Base-by-base conservation (phyloP, 2,888 invertebrate genomes). In the Epirrhoe tristata region DNA sequence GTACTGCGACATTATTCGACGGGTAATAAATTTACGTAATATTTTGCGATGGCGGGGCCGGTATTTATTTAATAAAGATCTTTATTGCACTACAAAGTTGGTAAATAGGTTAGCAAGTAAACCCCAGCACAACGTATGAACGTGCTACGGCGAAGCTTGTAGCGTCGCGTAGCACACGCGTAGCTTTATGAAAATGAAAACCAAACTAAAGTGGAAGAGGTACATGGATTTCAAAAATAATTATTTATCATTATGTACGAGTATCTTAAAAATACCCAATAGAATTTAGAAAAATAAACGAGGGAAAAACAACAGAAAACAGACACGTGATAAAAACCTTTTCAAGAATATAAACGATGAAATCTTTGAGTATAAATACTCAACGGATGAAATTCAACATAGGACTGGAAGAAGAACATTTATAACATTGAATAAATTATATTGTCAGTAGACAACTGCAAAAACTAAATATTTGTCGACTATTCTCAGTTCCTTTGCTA, bases 1-100 rank as follows among this genome's bases (percentile, higher is more conserved):
- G 85, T 79, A 68, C 66, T 65, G 79, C 81, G 81, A 83, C 82
- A 82, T 76, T 81, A 77, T 70, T 70, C 72, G 68, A 75, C 75
- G 77, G 61, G 69, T 74, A 74, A 76, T 74, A 70, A 72, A 74
- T 76, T 74, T 63, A 73, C 68, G 66, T 75, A 70, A 72, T 69
- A 67, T 55, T 66, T 69, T 59, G 68, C 68, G 67, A 71, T 63
- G 60, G 58, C 66, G 57, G 66, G 60, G 53, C 65, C 53, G 60
- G 58, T 68, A 63, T 60, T 67, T 68, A 64, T 60, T 61, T 61
- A 68, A 64, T 67, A 63, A 68, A 67, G 64, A 55, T 58, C 56
- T 64, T 68, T 61, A 67, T 63, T 63, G 56, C 32, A 60, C 50
- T 54, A 67, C 63, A 67, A 63, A 54, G 54, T 64, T 58, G 14